Evolutionary conservation across 2,888 invertebrate species (phyloP).

Genomic region (Nomada ruficornis): DNA sequence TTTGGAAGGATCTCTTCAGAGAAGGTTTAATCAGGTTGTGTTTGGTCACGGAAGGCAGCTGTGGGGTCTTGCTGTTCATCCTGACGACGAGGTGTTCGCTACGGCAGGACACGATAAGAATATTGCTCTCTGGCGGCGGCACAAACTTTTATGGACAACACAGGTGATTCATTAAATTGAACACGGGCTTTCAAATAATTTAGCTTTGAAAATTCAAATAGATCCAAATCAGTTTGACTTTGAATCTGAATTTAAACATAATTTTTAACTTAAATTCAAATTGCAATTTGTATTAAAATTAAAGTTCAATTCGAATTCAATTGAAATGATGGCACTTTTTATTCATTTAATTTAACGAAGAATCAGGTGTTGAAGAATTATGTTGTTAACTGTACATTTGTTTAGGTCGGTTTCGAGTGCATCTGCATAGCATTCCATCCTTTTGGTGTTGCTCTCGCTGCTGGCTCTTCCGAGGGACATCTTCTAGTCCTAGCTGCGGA

Average conservation of each 20-base stretch:
- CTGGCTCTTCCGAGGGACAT: slow-evolving; percentile 96
- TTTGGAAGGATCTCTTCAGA: slow-evolving; percentile 94
- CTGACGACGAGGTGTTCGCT: slow-evolving; percentile 95
- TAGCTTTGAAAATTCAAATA: no score
- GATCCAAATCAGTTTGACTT: no score
- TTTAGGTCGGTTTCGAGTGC: slow-evolving; percentile 93
- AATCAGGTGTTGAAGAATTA: no score
- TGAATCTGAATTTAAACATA: no score
- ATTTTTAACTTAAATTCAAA: background rate
- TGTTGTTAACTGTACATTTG: background rate
- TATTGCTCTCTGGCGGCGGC: slow-evolving; percentile 95
- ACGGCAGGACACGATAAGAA: slow-evolving; percentile 96
- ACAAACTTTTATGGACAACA: slow-evolving; percentile 94
- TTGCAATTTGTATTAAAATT: background rate
- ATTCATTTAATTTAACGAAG: no score
- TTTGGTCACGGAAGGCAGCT: slow-evolving; percentile 95
- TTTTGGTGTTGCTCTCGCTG: slow-evolving; percentile 93
- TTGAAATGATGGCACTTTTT: no score
- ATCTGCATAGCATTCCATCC: slow-evolving; percentile 95
- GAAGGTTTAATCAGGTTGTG: slow-evolving; percentile 93
- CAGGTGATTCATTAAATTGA: slow-evolving; percentile 86
- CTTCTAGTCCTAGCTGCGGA: slow-evolving; percentile 94
- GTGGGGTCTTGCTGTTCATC: slow-evolving; percentile 95
- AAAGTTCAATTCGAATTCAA: background rate
- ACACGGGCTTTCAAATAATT: background rate